Evolutionary conservation across 2,888 invertebrate species (phyloP).

Genomic region (Spodoptera exigua): DNA sequence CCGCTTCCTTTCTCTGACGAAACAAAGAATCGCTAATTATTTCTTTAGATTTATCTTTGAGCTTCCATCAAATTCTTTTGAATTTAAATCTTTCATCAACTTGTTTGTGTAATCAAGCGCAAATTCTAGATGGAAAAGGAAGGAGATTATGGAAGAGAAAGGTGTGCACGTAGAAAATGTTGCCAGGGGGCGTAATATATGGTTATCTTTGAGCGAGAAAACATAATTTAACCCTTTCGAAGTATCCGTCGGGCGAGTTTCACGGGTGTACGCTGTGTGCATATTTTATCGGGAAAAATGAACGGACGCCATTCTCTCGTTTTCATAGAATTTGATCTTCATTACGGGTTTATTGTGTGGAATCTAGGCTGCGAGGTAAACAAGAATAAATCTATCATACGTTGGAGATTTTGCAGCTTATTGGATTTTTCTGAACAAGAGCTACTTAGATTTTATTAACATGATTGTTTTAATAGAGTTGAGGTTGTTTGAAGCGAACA

Average conservation of each 20-base stretch:
- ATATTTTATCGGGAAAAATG: conserved; percentile 54
- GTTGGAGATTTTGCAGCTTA: conserved; percentile 5
- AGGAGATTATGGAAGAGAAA: conserved; percentile 31
- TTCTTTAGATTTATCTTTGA: conserved; percentile 26
- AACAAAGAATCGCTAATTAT: conserved; percentile 38
- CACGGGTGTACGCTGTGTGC: conserved; percentile 42
- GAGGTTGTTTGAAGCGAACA: too few relatives aligned
- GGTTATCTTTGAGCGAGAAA: conserved; percentile 43
- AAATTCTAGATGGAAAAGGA: conserved; percentile 38
- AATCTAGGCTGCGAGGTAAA: conserved; percentile 36
- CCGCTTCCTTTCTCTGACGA: conserved; percentile 6
- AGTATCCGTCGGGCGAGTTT: conserved; percentile 39
- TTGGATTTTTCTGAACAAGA: background rate
- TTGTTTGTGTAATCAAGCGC: conserved; percentile 35
- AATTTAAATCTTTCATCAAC: conserved; percentile 39
- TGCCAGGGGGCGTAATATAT: conserved; percentile 28
- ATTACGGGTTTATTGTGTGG: conserved; percentile 30
- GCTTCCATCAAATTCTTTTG: conserved; percentile 37
- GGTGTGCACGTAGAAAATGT: conserved; percentile 33
- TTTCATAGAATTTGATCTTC: conserved; percentile 38
- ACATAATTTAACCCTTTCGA: conserved; percentile 44
- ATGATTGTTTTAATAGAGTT: too few relatives aligned
- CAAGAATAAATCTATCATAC: conserved; percentile 36
- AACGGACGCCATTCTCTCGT: conserved; percentile 39
- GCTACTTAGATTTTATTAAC: background rate